These are phyloP conservation scores for Drepanosiphum platanoidis DNA, from an alignment of 2,888 invertebrate genomes.

Conservation along the genomic window DNA sequence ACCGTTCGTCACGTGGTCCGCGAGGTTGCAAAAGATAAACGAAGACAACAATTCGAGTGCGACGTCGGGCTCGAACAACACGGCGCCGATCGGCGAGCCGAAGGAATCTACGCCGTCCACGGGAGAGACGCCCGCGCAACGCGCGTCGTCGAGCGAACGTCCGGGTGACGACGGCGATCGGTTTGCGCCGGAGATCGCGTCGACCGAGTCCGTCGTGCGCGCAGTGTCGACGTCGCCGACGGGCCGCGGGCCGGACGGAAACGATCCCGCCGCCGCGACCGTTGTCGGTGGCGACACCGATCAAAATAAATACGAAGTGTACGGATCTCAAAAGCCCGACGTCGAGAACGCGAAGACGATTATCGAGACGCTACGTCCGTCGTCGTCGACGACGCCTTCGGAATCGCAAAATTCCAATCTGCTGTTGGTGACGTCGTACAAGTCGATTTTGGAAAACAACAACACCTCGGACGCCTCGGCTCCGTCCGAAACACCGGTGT, in stretches of 20 bases:
- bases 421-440: constrained; percentile 48
- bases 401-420: constrained; percentile 52
- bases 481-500: neutral
- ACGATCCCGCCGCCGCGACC: constrained; percentile 1
- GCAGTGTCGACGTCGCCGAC: neutral
- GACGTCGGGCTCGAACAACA: constrained; percentile 4
- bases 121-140: neutral
- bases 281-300: constrained; percentile 47
- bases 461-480: constrained; percentile 30
- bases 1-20: constrained; percentile 64
- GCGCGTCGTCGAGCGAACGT: neutral
- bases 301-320: constrained; percentile 55
- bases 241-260: neutral
- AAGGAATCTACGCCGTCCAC: constrained; percentile 26
- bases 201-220: constrained; percentile 24
- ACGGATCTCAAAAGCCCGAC: constrained; percentile 54
- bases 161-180: too few species aligned
- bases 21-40: constrained; percentile 63
- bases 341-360: constrained; percentile 48
- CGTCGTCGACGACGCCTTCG: constrained; percentile 30
- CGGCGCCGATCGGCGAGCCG: neutral
- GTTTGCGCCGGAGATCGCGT: constrained; percentile 39
- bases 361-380: constrained; percentile 52
- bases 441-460: constrained; percentile 57
- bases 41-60: constrained; percentile 54